Evolutionary conservation across 2,888 invertebrate species (phyloP), one percentile per base, ranked within the genome.

Genomic region (Pteria penguin): DNA sequence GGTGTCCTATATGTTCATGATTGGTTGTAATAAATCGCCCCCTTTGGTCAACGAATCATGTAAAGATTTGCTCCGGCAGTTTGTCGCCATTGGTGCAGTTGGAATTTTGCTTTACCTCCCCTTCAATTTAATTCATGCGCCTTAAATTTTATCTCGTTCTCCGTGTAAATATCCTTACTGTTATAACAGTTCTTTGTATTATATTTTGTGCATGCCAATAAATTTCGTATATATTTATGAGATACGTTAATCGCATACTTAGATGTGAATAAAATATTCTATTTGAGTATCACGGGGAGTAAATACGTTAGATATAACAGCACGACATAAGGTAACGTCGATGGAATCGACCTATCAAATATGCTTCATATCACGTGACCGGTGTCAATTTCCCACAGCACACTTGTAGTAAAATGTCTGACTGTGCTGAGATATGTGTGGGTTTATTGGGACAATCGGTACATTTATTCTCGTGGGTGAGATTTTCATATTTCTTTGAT

Each of bases 41-140:
- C 95, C 95, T 95, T 95, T 95, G 95, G 95, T 94, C 95, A 95
- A 94, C 94, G 95, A 95, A 92, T 90, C 89, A 89, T 86, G 87
- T 81, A 81, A 85, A 75, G 85, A 86, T 84, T 81, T 78, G 76
- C 76, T 76, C 76, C 79, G 73, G 75, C 66, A 72, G 76, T 78
- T 76, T 65, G 80, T 82, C 84, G 77, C 88, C 84, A 89, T 89
- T 89, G 89, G 89, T 88, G 88, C 87, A 79, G 78, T 22, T 4
- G 4, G 2, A 4, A 24, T 24, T 4, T 8, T 24, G 2, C 14
- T 22, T 26, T 58, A 2, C 22, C 5, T n/a, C 5, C 58, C 22
- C 18, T 52, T 22, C 52, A 52, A 2, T 52, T 52, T 22, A 52
- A 2, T 52, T 2, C 22, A 52, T 2, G 22, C 22, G 4, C 18